Percentiles rank a stretch among this genome's conserved stretches.
phyloP scores from a whole-genome alignment of 2,888 invertebrate genomes.

The Perizoma affinitatum region DNA sequence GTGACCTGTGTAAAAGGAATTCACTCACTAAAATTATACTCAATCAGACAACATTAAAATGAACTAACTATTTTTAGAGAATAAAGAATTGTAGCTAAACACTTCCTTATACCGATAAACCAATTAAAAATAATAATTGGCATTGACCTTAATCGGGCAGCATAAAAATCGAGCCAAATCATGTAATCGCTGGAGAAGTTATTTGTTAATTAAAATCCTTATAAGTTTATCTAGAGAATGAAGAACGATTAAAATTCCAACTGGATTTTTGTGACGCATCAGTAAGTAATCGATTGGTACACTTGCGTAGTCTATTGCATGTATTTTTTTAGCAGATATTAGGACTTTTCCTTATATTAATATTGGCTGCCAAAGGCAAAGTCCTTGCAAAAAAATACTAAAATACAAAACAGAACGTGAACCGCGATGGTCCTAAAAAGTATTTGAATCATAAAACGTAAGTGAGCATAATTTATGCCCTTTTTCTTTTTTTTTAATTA shows the following conservation, averaged over 20 bases:
- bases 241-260: conserved; percentile 49
- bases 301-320: too few species aligned
- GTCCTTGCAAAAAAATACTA: too few species aligned
- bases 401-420: too few species aligned
- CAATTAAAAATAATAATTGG: conserved; percentile 35
- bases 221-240: conserved; percentile 38
- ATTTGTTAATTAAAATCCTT: conserved; percentile 47
- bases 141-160: conserved; percentile 39
- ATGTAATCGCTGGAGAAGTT: conserved; percentile 31
- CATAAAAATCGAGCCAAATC: conserved; percentile 36
- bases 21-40: neutral
- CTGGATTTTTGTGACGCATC: conserved; percentile 51
- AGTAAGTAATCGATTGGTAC: conserved; percentile 39
- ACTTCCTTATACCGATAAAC: conserved; percentile 32
- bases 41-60: neutral
- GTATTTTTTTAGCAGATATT: too few species aligned
- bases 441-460: too few species aligned
- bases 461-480: too few species aligned
- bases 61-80: conserved; percentile 1
- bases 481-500: too few species aligned
- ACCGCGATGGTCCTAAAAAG: too few species aligned
- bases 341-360: too few species aligned
- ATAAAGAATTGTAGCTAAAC: conserved; percentile 5
- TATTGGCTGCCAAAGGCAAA: too few species aligned
- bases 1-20: conserved; percentile 1